These are phyloP conservation scores for Triplophysa tibetana DNA, from an alignment of 2,113 vertebrate species.

Conservation along the genomic window DNA sequence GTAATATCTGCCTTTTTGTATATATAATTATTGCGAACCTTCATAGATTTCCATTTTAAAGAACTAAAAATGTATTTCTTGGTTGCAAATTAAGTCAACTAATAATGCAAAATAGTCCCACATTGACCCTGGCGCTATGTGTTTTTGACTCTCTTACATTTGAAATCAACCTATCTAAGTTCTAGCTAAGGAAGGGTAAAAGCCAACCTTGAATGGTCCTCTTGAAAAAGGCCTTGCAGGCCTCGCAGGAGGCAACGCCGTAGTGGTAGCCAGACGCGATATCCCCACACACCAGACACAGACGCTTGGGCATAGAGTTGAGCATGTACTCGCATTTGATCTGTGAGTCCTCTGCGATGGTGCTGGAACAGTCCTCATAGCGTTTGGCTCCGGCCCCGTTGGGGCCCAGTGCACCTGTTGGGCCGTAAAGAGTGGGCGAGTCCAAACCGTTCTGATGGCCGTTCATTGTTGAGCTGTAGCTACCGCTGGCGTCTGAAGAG, in stretches of 20 bases:
- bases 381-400: slow-evolving; percentile 89
- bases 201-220: slow-evolving; percentile 99
- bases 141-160: no score
- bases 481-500: slow-evolving; percentile 98
- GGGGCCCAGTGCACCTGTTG: slow-evolving; percentile 85
- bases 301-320: slow-evolving; percentile 99
- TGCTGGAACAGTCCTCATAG: slow-evolving; percentile 98
- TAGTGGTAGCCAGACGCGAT: slow-evolving; percentile 99
- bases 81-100: not conserved
- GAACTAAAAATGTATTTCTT: not conserved
- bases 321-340: slow-evolving; percentile 99
- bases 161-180: slow-evolving; percentile 4
- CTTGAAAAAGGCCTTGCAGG: slow-evolving; percentile 99
- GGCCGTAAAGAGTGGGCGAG: slow-evolving; percentile 95
- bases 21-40: not conserved
- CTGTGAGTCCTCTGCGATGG: slow-evolving; percentile 95
- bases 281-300: slow-evolving; percentile 98
- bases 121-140: not conserved
- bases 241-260: slow-evolving; percentile 97
- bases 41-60: not conserved
- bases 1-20: slow-evolving; percentile 67
- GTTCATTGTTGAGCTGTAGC: slow-evolving; percentile 99
- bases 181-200: slow-evolving; percentile 53
- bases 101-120: slow-evolving; percentile 5
- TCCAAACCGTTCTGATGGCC: slow-evolving; percentile 98